These are phyloP conservation scores for Ferrisia virgata DNA, from an alignment of 2,888 invertebrate species.

Conservation along the genomic window DNA sequence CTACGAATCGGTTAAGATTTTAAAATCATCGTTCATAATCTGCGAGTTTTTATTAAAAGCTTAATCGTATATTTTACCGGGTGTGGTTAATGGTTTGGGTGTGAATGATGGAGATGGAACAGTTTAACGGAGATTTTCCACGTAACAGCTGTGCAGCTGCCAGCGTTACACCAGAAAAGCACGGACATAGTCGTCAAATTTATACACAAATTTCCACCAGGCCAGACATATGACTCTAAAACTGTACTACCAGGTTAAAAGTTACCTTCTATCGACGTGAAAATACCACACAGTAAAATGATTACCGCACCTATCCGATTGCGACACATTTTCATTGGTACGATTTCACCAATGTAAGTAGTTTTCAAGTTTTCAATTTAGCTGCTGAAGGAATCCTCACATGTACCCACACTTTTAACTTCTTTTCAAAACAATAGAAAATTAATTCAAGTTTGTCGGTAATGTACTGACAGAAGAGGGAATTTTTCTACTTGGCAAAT, in stretches of 20 bases:
- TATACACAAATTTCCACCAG: not conserved
- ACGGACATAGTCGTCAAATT: not conserved
- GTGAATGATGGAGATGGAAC: not conserved
- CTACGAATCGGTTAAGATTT: not conserved
- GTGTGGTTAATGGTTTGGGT: not conserved
- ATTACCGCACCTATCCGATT: too few species aligned
- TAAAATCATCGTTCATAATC: not conserved
- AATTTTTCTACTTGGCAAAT: too few species aligned
- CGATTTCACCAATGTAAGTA: too few species aligned
- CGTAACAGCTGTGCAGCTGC: not conserved
- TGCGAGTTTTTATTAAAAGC: not conserved
- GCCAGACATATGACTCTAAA: not conserved
- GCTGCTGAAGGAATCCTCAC: too few species aligned
- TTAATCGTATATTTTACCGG: not conserved
- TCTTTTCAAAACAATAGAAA: too few species aligned
- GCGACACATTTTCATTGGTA: not conserved
- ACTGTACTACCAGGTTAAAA: not conserved
- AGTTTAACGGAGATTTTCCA: not conserved
- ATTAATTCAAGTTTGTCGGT: too few species aligned
- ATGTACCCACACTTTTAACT: too few species aligned
- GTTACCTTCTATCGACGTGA: not conserved
- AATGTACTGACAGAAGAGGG: too few species aligned
- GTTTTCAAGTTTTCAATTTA: too few species aligned
- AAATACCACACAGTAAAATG: not conserved
- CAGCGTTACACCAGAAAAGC: not conserved